Conservation (phyloP, 2,797 vertebrate species). For the Adelosebastes latens region DNA sequence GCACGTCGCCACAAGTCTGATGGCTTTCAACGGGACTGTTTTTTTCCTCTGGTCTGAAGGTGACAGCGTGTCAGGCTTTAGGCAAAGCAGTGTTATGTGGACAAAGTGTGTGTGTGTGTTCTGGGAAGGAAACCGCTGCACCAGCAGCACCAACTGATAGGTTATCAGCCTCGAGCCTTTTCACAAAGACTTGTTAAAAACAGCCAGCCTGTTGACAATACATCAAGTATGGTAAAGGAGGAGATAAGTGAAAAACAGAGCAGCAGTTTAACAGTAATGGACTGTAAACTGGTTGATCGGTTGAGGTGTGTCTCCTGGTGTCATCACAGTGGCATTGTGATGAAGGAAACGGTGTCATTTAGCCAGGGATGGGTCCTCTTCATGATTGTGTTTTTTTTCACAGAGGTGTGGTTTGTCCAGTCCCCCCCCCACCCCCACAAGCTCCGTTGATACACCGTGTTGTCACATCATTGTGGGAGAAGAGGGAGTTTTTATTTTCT, state of each 20-base stretch:
- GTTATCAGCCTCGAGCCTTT: constrained; percentile 64
- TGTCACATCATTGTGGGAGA: constrained; percentile 43
- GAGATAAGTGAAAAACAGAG: constrained; percentile 35
- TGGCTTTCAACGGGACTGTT: not conserved
- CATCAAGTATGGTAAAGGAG: constrained; percentile 38
- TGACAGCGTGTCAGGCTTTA: constrained; percentile 12
- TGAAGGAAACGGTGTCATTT: constrained; percentile 16
- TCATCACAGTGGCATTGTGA: not conserved
- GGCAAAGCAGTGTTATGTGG: constrained; percentile 10
- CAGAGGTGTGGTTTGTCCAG: constrained; percentile 41
- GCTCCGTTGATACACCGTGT: constrained; percentile 16
- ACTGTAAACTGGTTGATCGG: not conserved
- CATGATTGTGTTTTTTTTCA: constrained; percentile 43
- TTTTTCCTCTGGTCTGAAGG: constrained; percentile 14
- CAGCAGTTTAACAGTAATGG: not conserved
- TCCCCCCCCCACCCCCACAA: constrained; percentile 9
- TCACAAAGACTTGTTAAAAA: constrained; percentile 58
- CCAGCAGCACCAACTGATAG: constrained; percentile 64
- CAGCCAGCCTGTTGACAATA: constrained; percentile 58
- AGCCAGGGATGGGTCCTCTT: constrained; percentile 9
- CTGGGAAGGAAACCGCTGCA: constrained; percentile 65
- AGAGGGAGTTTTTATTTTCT: constrained; percentile 17
- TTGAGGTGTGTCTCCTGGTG: constrained; percentile 27
- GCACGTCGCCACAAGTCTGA: not conserved
- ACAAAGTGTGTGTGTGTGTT: constrained; percentile 15